These are phyloP conservation scores for Eremophila alpestris DNA, from an alignment of 2,797 vertebrate genomes.

Conservation along the genomic window DNA sequence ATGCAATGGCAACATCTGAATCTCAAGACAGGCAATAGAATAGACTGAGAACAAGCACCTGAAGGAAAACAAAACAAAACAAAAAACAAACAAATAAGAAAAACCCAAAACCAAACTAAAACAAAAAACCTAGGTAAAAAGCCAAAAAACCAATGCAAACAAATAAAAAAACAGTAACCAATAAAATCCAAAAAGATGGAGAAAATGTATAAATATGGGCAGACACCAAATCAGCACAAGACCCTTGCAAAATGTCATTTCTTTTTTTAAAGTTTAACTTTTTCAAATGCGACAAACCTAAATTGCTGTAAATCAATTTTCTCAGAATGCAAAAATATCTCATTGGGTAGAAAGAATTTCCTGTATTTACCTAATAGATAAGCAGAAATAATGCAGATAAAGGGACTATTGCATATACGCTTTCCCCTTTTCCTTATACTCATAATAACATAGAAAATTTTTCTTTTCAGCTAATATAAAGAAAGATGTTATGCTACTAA, in stretches of 20 bases:
- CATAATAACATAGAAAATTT: too few species aligned
- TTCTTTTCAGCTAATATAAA: background rate
- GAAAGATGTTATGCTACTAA: background rate
- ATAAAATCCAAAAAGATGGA: background rate
- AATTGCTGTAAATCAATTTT: background rate
- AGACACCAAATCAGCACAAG: background rate
- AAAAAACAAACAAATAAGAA: too few species aligned
- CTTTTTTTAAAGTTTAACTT: background rate
- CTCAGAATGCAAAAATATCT: background rate
- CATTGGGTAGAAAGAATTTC: background rate
- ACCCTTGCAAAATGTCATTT: background rate
- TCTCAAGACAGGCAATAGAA: background rate
- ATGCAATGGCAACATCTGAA: background rate
- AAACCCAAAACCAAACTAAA: background rate
- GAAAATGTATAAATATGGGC: background rate
- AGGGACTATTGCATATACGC: rapidly evolving
- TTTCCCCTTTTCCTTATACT: background rate
- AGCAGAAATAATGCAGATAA: background rate
- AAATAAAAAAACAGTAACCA: background rate
- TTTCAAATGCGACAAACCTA: background rate
- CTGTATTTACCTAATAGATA: background rate
- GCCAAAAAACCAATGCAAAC: too few species aligned
- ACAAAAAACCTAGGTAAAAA: background rate
- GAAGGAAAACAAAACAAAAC: background rate
- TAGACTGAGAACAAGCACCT: background rate